Evolutionary conservation across 1,140 invertebrate species (phyloP), one percentile per base, ranked within the genome.

Genomic region (Tribolium madens): DNA sequence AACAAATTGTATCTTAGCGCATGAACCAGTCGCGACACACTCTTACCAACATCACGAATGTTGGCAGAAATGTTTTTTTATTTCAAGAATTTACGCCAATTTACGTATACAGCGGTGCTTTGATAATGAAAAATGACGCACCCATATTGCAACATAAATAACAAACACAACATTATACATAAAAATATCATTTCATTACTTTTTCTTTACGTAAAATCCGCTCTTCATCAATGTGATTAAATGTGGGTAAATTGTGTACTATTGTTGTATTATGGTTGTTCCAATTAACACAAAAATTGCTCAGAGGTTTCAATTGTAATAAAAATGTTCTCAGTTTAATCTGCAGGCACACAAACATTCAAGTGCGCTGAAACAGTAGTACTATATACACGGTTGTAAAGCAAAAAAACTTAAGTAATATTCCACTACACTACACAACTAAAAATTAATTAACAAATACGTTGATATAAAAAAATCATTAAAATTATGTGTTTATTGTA

Each of bases 371-470:
- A 80, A 78, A 76, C 73, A 80, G 74, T n/a, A n/a, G n/a, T 79
- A 81, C 80, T 84, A 85, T 85, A 53, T 84, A 83, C 83, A 85
- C 79, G 80, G 78, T 81, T 79, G 60, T 80, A 79, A 84, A 85
- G 84, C 84, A 78, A 84, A 79, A 78, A 75, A 81, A 83, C 82
- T 83, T 85, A 84, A 83, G 80, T 81, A 77, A 75, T 81, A 79
- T 76, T 82, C 76, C 78, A 76, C 79, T 80, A 79, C 47, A 76
- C 81, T 78, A 78, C 64, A 79, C 52, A 84, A 84, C 80, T 84
- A 84, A 83, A 78, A 84, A 85, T 81, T 85, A 85, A 80, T 85
- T 85, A 85, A 85, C 84, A 85, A 84, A 84, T 85, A 84, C 82
- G 81, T 83, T 84, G 78, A 82, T 83, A 83, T 83, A 84, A 74